Conservation (phyloP, 2,888 invertebrate species). For the Sphaerophoria taeniata region DNA sequence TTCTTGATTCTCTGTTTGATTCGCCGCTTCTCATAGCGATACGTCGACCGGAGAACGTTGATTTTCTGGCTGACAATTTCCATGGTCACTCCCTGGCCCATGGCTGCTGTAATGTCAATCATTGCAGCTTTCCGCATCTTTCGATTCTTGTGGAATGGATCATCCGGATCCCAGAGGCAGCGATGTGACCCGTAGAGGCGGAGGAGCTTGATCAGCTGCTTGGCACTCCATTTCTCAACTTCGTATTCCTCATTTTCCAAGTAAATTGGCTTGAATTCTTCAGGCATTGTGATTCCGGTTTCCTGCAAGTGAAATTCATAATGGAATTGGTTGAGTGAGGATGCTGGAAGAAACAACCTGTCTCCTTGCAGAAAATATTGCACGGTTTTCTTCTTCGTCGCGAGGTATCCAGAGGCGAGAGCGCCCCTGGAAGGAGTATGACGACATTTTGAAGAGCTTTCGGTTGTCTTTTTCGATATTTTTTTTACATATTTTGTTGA, state of each 20-base stretch:
- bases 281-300: conserved; percentile 73
- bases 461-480: neutral
- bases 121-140: conserved; percentile 76
- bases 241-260: conserved; percentile 72
- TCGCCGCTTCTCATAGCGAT: conserved; percentile 77
- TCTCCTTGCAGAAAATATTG: conserved; percentile 73
- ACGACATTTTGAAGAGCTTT: conserved; percentile 69
- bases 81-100: conserved; percentile 74
- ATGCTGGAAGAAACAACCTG: conserved; percentile 42
- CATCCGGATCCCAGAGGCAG: conserved; percentile 76
- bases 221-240: conserved; percentile 76
- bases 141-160: conserved; percentile 75
- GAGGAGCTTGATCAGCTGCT: conserved; percentile 75
- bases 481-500: neutral
- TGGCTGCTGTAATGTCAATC: conserved; percentile 76
- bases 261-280: conserved; percentile 72
- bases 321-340: neutral
- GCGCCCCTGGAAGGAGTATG: conserved; percentile 76
- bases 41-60: conserved; percentile 76
- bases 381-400: conserved; percentile 75
- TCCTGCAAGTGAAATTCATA: conserved; percentile 34
- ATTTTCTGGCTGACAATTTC: conserved; percentile 76
- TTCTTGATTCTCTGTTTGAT: conserved; percentile 76
- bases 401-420: conserved; percentile 75
- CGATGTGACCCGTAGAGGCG: conserved; percentile 76